Evolutionary conservation across 35 echinoderm and acorn worm genomes (phyloP), one percentile per base, ranked within the genome.

Genomic region (Holothuria glaberrima): DNA sequence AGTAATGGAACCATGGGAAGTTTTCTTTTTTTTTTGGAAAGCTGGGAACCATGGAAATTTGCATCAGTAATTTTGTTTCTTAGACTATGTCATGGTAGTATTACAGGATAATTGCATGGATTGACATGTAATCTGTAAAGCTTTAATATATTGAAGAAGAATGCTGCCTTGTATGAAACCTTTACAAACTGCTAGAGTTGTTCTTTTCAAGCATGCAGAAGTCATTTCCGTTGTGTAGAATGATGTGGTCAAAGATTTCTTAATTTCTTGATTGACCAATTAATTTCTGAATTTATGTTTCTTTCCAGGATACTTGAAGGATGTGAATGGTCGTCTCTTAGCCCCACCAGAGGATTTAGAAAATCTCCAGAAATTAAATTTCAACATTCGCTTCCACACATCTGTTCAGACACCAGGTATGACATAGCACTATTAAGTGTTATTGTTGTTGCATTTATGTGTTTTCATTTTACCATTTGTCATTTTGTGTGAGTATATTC

Each of bases 301-400:
- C 24, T 69, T 26, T 61, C 22, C 73, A 98, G 96, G 96, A 26
- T 94, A 94, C 52, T 46, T 98, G 58, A 82, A 64, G 32, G 96
- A 98, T 68, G 66, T 98, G 4, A 98, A 98, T 54, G 96, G 96
- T 9, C 80, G 89, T 24, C 73, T 88, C 66, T 45, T 88, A 30
- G 66, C 84, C 59, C 34, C 81, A 71, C 79, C 86, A 9, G 93
- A 90, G 27, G 92, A 94, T 19, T 41, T 84, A 24, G 80, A 84
- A 24, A 26, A 30, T 20, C 80, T 84, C 6, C 48, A 84, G 57
- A 84, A 84, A 16, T n/a, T 84, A 18, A 84, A 84, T 63, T 84
- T 61, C 25, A 84, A 84, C 30, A 84, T 84, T 45, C 52, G 80
- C 54, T 84, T 84, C 80, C 80, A 84, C 21, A 84, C 20, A 38